These are phyloP conservation scores for Ruditapes philippinarum DNA, from an alignment of 1,140 invertebrate genomes.

Conservation along the genomic window DNA sequence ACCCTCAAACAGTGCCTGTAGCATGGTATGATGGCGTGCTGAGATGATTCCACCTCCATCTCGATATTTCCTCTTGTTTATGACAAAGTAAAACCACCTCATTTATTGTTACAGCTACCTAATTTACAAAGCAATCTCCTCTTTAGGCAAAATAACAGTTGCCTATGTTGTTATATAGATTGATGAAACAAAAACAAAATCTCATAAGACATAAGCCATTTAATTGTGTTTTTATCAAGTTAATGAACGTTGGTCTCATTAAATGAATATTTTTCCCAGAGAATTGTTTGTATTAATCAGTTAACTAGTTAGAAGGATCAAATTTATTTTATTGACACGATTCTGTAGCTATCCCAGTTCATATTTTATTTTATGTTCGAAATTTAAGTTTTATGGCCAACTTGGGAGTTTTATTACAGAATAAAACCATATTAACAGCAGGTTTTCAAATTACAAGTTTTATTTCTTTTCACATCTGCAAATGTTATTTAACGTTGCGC, in stretches of 20 bases:
- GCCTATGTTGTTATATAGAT: not conserved
- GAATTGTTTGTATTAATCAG: constrained; percentile 5
- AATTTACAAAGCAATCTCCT: not conserved
- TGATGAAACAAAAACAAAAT: not conserved
- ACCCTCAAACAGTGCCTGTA: not conserved
- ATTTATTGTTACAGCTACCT: constrained; percentile 5
- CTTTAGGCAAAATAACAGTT: not conserved
- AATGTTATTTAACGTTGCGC: constrained; percentile 56
- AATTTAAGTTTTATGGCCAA: constrained; percentile 61
- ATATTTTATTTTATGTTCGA: constrained; percentile 65
- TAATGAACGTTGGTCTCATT: constrained; percentile 22
- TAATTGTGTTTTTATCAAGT: constrained; percentile 33
- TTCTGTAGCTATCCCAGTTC: constrained; percentile 44
- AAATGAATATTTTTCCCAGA: constrained; percentile 24
- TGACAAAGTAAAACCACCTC: not conserved
- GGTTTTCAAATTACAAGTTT: constrained; percentile 69
- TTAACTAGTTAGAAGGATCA: constrained; percentile 39
- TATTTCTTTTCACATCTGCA: constrained; percentile 58
- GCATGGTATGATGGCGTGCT: not conserved
- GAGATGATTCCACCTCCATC: not conserved
- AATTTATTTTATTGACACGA: constrained; percentile 46
- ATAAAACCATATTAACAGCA: constrained; percentile 61
- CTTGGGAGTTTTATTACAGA: constrained; percentile 64
- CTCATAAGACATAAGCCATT: not conserved
- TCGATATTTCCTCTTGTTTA: constrained; percentile 25